Evolutionary conservation across 1,140 invertebrate genomes (phyloP).

Genomic region (Thaumetopoea pityocampa): DNA sequence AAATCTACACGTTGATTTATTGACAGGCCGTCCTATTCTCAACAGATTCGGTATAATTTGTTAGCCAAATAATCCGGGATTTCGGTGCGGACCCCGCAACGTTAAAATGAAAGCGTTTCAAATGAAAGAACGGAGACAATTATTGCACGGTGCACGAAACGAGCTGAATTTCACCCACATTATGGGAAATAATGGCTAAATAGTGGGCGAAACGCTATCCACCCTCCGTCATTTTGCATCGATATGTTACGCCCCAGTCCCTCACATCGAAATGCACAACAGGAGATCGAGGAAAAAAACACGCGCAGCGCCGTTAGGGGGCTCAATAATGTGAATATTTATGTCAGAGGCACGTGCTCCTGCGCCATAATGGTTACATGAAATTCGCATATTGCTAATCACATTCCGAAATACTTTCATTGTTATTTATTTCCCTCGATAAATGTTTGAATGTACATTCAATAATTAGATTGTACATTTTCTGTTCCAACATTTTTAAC

Average conservation of each 20-base stretch:
- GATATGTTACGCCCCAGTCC: slow-evolving; percentile 66
- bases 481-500: slow-evolving; percentile 4
- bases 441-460: background rate
- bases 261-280: slow-evolving; percentile 69
- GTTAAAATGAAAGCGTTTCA: slow-evolving; percentile 62
- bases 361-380: slow-evolving; percentile 60
- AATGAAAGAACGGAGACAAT: slow-evolving; percentile 65
- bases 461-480: background rate
- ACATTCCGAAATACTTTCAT: slow-evolving; percentile 33
- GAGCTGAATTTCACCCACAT: slow-evolving; percentile 70
- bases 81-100: slow-evolving; percentile 53
- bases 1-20: slow-evolving; percentile 63
- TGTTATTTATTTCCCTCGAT: slow-evolving; percentile 24
- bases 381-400: slow-evolving; percentile 65
- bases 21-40: slow-evolving; percentile 64
- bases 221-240: slow-evolving; percentile 45
- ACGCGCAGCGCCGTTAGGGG: slow-evolving; percentile 36
- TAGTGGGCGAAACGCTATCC: slow-evolving; percentile 54
- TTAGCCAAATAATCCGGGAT: slow-evolving; percentile 72
- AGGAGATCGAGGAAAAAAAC: slow-evolving; percentile 55
- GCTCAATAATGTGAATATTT: slow-evolving; percentile 71
- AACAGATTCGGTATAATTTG: slow-evolving; percentile 70
- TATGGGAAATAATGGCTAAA: slow-evolving; percentile 69
- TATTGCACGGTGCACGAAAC: slow-evolving; percentile 47
- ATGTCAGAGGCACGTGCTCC: slow-evolving; percentile 66